Evolutionary conservation across 2,797 vertebrate species (phyloP), one percentile per base, ranked within the genome.

Genomic region (Hirundo rustica): DNA sequence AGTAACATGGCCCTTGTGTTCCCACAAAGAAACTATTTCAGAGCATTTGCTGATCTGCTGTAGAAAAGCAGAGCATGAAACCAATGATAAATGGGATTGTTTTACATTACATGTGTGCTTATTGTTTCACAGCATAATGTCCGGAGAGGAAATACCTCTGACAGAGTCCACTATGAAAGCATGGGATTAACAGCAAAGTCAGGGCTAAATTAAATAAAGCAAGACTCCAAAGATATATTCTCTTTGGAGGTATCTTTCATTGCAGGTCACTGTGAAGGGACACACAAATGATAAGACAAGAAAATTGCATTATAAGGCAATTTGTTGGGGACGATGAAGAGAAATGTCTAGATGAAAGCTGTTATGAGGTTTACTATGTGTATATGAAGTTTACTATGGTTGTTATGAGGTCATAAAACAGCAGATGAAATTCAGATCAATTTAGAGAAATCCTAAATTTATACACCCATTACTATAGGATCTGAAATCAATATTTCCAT

Each of bases 11-110:
- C 19, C 26, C 38, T 61, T 36, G 34, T 23, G 30, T 96, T 97
- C 94, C 67, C 91, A 95, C 85, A 95, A 70, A 57, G 40, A 77
- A 85, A 82, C 65, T 23, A 19, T 79, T 83, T 90, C 68, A 75
- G 74, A 83, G n/a, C 32, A 36, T 74, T 95, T 85, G n/a, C 67
- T 71, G 36, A 8, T 61, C 38, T 76, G 29, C 61, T 87, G 60
- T 60, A 84, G 80, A 85, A 93, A 88, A 94, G 45, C 32, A 19
- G 38, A 47, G 27, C 36, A 58, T 61, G 68, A 76, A 91, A 83
- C 38, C 45, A 51, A 7, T 27, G 51, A 42, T 47, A 84, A 81
- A 62, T 13, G 32, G 19, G 42, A 88, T 94, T 97, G 77, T 89
- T 94, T 91, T 68, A 85, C 36, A 38, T 34, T 73, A 15, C 10